phyloP scores from a whole-genome alignment of 2,888 invertebrate species.

The Sisyra terminalis region DNA sequence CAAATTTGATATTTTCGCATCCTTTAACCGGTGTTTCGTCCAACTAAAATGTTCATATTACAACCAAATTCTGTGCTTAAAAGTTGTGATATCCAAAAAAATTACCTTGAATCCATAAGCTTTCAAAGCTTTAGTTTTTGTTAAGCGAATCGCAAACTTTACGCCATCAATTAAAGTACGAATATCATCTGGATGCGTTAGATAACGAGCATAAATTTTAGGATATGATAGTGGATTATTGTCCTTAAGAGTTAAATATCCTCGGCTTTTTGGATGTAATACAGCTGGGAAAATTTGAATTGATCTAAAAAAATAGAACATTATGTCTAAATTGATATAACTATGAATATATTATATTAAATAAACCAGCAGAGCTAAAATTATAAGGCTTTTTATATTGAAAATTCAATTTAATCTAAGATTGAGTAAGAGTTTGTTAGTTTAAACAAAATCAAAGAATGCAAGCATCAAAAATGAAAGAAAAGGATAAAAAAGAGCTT shows the following conservation, averaged over 20 bases:
- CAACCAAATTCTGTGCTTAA: too few relatives aligned
- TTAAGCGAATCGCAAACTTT: conserved; percentile 53
- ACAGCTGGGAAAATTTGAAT: conserved; percentile 67
- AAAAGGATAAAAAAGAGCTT: too few relatives aligned
- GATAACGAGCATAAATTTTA: conserved; percentile 67
- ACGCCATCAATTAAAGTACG: conserved; percentile 69
- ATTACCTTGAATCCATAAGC: conserved; percentile 16
- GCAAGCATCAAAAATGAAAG: too few relatives aligned
- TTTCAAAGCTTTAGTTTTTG: conserved; percentile 46
- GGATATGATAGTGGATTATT: conserved; percentile 69
- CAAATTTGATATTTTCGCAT: conserved; percentile 59
- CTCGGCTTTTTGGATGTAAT: conserved; percentile 74
- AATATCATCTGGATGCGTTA: conserved; percentile 63
- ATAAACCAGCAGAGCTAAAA: not conserved
- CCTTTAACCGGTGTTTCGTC: conserved; percentile 57
- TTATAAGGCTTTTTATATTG: not conserved
- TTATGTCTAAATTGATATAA: not conserved
- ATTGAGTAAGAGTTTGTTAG: too few relatives aligned
- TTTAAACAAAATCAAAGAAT: too few relatives aligned
- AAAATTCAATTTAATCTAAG: not conserved
- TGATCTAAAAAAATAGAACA: conserved; percentile 24
- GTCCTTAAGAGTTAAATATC: conserved; percentile 51
- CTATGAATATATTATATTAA: not conserved
- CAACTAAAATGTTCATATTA: too few relatives aligned
- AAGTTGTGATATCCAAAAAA: not conserved